phyloP scores from a whole-genome alignment of 2,113 vertebrate species.

The Panthera tigris region DNA sequence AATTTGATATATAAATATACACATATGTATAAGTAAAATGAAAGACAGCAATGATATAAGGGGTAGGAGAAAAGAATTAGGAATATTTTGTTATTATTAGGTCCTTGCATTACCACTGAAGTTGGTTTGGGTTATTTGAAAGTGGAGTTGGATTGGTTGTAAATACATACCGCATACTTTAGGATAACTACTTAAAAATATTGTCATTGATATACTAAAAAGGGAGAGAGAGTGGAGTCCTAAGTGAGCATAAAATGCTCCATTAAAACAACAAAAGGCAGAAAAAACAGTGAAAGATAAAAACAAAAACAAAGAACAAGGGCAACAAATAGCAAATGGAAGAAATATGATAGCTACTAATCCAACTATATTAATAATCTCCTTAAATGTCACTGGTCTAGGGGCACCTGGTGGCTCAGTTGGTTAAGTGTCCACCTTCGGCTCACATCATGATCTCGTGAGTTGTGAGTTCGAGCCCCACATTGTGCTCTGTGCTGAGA shows the following conservation, averaged over 20 bases:
- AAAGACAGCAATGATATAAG: neutral
- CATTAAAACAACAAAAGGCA: neutral
- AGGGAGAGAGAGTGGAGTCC: neutral
- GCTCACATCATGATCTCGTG: too few relatives aligned
- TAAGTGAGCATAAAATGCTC: neutral
- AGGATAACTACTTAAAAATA: neutral
- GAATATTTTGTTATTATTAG: neutral
- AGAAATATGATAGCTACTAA: neutral
- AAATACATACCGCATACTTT: neutral
- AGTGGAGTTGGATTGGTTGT: neutral
- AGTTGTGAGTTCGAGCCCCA: too few relatives aligned
- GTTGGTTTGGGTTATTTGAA: neutral
- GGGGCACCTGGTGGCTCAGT: too few relatives aligned
- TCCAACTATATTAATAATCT: neutral
- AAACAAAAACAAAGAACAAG: neutral
- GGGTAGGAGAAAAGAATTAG: neutral
- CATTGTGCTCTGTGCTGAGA: too few relatives aligned
- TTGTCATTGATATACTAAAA: neutral
- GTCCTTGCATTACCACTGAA: neutral
- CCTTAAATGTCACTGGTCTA: neutral
- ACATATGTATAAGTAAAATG: neutral
- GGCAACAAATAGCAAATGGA: neutral
- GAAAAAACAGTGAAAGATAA: neutral
- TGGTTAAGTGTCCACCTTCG: too few relatives aligned
- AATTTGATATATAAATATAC: too few relatives aligned